Evolutionary conservation across 2,113 vertebrate species (phyloP).

Genomic region (Cynocephalus volans): DNA sequence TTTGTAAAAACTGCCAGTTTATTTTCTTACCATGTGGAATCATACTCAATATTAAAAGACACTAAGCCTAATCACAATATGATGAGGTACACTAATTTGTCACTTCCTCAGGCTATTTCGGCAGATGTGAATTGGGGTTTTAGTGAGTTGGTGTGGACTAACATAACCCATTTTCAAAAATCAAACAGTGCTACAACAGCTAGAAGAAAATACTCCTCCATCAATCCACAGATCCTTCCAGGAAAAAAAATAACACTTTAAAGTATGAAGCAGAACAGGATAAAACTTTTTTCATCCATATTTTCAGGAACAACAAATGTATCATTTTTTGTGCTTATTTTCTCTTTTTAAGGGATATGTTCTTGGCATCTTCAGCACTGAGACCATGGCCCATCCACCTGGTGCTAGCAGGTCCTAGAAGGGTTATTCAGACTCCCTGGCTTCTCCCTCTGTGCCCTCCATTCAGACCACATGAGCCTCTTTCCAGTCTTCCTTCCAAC

Average conservation of each 20-base stretch:
- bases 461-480: neutral
- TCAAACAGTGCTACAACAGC: conserved; percentile 56
- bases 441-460: neutral
- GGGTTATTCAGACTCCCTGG: neutral
- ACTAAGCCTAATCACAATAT: conserved; percentile 68
- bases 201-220: conserved; percentile 64
- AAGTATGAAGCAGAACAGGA: conserved; percentile 67
- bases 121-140: conserved; percentile 70
- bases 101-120: conserved; percentile 77
- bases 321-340: conserved; percentile 63
- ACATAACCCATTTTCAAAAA: conserved; percentile 76
- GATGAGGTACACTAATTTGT: conserved; percentile 73
- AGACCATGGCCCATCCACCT: neutral
- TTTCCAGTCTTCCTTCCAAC: neutral
- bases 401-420: neutral
- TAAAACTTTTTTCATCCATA: conserved; percentile 69
- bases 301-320: conserved; percentile 70
- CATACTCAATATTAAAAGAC: conserved; percentile 76
- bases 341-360: neutral
- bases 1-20: conserved; percentile 76
- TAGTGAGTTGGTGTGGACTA: conserved; percentile 50
- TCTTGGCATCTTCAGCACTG: neutral
- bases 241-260: conserved; percentile 16
- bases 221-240: conserved; percentile 70
- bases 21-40: conserved; percentile 54